These are phyloP conservation scores for Dreissena polymorpha DNA, from an alignment of 1,140 invertebrate species.

Conservation along the genomic window DNA sequence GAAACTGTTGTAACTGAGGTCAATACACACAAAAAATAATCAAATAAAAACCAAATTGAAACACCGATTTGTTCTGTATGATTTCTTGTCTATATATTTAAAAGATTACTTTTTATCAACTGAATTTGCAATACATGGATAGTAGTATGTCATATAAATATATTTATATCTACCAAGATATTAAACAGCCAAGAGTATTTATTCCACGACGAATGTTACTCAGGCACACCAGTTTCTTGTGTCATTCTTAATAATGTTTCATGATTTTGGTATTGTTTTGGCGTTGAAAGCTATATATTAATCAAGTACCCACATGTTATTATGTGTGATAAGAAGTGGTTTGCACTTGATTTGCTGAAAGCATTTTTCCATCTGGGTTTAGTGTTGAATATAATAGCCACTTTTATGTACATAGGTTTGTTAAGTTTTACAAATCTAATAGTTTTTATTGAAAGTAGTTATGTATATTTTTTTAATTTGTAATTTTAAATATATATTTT, in stretches of 20 bases:
- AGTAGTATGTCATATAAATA: too few species aligned
- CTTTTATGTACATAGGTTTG: background rate
- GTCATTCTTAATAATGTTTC: background rate
- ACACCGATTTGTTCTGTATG: too few species aligned
- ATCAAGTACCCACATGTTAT: background rate
- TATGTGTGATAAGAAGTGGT: background rate
- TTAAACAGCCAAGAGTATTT: too few species aligned
- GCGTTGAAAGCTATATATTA: background rate
- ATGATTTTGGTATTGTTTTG: background rate
- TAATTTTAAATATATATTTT: constrained; percentile 7
- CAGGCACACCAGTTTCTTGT: background rate
- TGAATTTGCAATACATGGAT: too few species aligned
- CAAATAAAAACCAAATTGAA: too few species aligned
- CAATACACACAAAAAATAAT: too few species aligned
- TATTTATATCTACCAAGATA: too few species aligned
- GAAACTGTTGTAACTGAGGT: too few species aligned
- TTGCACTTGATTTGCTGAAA: background rate
- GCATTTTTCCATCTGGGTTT: background rate
- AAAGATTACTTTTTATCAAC: too few species aligned
- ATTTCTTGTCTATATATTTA: too few species aligned
- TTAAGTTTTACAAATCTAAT: constrained; percentile 12
- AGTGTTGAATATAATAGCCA: background rate
- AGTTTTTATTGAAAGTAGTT: constrained; percentile 4
- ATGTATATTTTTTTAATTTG: background rate
- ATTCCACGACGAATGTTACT: too few species aligned